A percentile compares a stretch with the other conserved stretches of the same genome.
phyloP scores from a whole-genome alignment of 23 tunicate genomes.

The Phallusia fumigata region DNA sequence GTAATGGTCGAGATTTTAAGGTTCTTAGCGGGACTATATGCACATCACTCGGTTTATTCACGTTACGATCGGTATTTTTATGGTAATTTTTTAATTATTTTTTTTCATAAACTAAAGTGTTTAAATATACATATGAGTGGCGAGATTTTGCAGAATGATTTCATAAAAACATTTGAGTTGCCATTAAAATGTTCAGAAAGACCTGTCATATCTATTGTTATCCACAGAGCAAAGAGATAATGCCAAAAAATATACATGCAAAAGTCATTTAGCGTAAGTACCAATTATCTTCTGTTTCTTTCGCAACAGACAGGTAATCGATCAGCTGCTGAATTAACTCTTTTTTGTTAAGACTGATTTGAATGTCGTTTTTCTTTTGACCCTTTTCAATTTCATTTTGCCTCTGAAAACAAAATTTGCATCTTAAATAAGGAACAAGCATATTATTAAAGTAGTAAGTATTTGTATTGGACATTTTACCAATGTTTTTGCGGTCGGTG shows the following conservation, averaged over 20 bases:
- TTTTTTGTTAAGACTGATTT: conserved; percentile 7
- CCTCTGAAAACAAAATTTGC: not conserved
- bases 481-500: conserved; percentile 28
- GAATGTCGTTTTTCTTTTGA: not conserved
- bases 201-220: too few relatives aligned
- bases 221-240: too few relatives aligned
- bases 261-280: not conserved
- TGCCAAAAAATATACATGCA: not conserved
- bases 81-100: too few relatives aligned
- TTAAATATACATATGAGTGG: too few relatives aligned
- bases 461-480: not conserved
- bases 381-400: not conserved
- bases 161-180: too few relatives aligned
- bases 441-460: not conserved
- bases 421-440: not conserved
- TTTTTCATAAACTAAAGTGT: too few relatives aligned
- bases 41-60: too few relatives aligned
- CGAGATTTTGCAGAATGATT: too few relatives aligned
- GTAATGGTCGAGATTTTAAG: too few relatives aligned
- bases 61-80: too few relatives aligned
- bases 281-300: not conserved
- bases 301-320: not conserved
- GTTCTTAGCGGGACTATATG: too few relatives aligned
- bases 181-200: too few relatives aligned
- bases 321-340: conserved; percentile 14